Percentiles rank a stretch among this genome's conserved stretches.
Evolutionary conservation across 1,140 invertebrate species (phyloP).

Genomic region (Armadillidium nasatum): DNA sequence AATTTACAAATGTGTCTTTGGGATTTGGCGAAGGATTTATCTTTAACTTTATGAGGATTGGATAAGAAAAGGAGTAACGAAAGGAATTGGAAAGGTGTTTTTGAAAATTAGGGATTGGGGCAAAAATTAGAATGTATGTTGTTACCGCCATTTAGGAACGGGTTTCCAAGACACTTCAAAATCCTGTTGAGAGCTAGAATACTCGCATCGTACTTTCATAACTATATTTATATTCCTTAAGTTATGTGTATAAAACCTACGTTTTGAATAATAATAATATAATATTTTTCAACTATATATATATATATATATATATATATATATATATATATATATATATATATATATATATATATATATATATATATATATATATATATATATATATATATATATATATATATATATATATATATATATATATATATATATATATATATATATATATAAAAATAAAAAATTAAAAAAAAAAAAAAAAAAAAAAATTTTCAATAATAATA

Average conservation of each 20-base stretch:
- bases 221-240: too few species aligned
- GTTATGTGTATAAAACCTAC: too few species aligned
- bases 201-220: too few species aligned
- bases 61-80: not conserved
- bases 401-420: slow-evolving; percentile 19
- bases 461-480: too few species aligned
- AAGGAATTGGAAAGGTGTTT: too few species aligned
- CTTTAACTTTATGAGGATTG: not conserved
- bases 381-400: slow-evolving; percentile 19
- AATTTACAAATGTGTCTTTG: not conserved
- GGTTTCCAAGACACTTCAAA: too few species aligned
- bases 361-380: not conserved
- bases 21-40: not conserved
- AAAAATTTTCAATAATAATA: too few species aligned
- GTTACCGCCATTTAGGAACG: too few species aligned
- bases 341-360: slow-evolving; percentile 12
- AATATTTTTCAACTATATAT: not conserved
- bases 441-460: not conserved
- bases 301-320: slow-evolving; percentile 6
- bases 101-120: too few species aligned
- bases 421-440: slow-evolving; percentile 4
- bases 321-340: slow-evolving; percentile 11
- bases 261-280: too few species aligned
- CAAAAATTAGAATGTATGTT: too few species aligned
- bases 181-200: too few species aligned